phyloP scores from a whole-genome alignment of 2,888 invertebrate species.

The Perizoma flavofasciatum region DNA sequence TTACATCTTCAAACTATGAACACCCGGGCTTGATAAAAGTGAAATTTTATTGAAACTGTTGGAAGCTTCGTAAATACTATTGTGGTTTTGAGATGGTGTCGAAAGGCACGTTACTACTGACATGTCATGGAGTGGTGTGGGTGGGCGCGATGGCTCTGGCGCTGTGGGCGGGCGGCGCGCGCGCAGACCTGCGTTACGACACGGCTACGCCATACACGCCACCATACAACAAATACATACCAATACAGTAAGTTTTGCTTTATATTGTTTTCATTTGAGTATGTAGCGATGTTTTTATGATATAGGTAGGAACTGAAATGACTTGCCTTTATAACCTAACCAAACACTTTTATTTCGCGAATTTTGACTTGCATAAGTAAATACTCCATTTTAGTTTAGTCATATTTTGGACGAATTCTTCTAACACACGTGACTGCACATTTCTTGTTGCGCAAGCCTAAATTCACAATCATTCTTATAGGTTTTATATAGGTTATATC shows the following conservation, averaged over 20 bases:
- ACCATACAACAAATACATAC: slow-evolving; percentile 64
- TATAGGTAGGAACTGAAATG: no score
- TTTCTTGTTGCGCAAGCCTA: no score
- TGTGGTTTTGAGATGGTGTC: slow-evolving; percentile 53
- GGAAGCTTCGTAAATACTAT: slow-evolving; percentile 1
- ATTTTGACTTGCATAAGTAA: no score
- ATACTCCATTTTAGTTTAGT: no score
- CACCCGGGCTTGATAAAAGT: slow-evolving; percentile 40
- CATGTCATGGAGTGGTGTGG: slow-evolving; percentile 66
- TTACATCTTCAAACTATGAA: slow-evolving; percentile 54
- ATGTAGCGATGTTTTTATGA: no score
- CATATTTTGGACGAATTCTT: no score
- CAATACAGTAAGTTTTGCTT: slow-evolving; percentile 69
- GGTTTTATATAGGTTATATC: no score
- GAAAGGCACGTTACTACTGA: slow-evolving; percentile 54
- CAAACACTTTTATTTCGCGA: no score
- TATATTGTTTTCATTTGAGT: not conserved
- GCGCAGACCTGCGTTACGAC: slow-evolving; percentile 65
- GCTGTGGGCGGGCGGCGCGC: slow-evolving; percentile 67
- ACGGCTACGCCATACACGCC: slow-evolving; percentile 74
- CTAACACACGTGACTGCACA: no score
- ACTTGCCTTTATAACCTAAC: no score
- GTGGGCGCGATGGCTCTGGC: slow-evolving; percentile 57
- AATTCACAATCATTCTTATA: no score
- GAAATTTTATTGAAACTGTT: slow-evolving; percentile 7